Base-by-base conservation (phyloP, 2,888 invertebrate species). In the Drosophila subquinaria region DNA sequence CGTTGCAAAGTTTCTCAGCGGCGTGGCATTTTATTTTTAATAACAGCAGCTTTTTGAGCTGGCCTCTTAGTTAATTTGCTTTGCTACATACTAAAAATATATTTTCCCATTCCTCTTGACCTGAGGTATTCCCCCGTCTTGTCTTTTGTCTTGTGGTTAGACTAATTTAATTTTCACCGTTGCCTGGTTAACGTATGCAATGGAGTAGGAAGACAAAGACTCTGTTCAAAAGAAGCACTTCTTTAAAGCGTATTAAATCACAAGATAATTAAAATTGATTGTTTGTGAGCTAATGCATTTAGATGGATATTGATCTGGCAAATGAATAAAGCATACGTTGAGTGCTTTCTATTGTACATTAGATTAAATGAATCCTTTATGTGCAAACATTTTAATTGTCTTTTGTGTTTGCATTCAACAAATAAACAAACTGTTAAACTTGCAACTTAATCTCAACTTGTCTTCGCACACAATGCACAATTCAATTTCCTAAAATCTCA, bases 1-100 rank as follows among this genome's bases (percentile, higher is more conserved):
- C 79, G 84, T 70, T 69, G 73, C 73, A 82, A 87, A 81, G 67
- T 81, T 84, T 74, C 71, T 40, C 69, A 61, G 68, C 69, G 55
- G 38, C 70, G 45, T 13, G 48, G 59, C 55, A 68, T 66, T 80
- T 81, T 65, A 66, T 82, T 81, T 85, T 82, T 73, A 69, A 75
- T 81, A 79, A 66, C 62, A 69, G 77, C 38, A 45, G 69, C 56
- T 35, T 33, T 56, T 35, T 33, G 3, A 30, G 53, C 17, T 56
- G 57, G 50, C 30, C 64, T 43, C 59, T 64, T 64, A 69, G 68
- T 62, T 76, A 68, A 76, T 76, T 76, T 76, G 68, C 56, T 68
- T 53, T 55, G 30, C 57, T 53, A 57, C 50, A 56, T 20, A 60
- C 62, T 60, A 52, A 35, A 60, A 67, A 43, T 62, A 64, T 62